Evolutionary conservation across 2,888 invertebrate genomes (phyloP), one percentile per base, ranked within the genome.

Genomic region (Sarcophaga subvicina): DNA sequence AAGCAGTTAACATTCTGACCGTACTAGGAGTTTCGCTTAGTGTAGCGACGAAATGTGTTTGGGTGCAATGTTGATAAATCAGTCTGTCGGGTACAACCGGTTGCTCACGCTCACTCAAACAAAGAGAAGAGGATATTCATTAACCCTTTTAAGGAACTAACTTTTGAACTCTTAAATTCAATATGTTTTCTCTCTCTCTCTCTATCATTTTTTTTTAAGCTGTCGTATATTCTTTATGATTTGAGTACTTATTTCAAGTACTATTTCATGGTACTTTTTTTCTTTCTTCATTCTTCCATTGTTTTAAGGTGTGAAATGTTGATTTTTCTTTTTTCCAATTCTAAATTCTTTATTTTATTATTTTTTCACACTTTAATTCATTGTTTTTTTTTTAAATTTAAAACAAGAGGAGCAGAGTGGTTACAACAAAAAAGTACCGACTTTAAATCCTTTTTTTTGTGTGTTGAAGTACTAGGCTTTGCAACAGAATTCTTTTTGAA

Each of bases 301-400:
- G 84, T 84, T 76, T 76, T 49, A 67, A 84, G 84, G 84, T 84
- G 84, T 84, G 84, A 84, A 84, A 60, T 70, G 45, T 73, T 67
- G 69, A 70, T 64, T 71, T 54, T 71, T 71, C 3, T 66, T 54
- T 54, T 4, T 54, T 54, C 54, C 54, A 54, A 54, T 25, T 20
- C 49, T 10, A 14, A 47, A 20, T 11, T 59, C 54, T 75, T 70
- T 49, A 22, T 81, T 70, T 66, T 22, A 11, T 49, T 63, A 27
- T 63, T 70, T 80, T 79, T 71, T 49, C 71, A 80, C 67, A 84
- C 70, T 83, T 79, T 59, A 64, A 71, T 10, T 64, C 47, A 64
- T 83, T 79, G 54, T 54, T 54, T 49, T 54, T 54, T 54, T 54
- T 12, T n/a, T n/a, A n/a, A 14, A 17, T 54, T 54, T 17, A 54